These are phyloP conservation scores for Pseudois nayaur DNA, from an alignment of 2,113 vertebrate genomes.

Conservation along the genomic window DNA sequence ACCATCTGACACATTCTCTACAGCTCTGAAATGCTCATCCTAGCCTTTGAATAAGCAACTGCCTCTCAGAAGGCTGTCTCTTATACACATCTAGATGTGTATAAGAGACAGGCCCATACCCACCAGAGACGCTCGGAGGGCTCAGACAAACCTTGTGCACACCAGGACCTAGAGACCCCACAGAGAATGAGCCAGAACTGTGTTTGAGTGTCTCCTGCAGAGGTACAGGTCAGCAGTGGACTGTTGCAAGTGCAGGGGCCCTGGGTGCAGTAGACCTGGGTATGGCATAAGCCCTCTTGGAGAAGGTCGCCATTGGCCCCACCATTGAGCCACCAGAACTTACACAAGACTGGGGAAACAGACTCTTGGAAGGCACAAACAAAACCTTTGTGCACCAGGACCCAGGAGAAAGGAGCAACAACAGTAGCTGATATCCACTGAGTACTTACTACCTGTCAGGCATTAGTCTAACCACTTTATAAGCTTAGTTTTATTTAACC, in stretches of 20 bases:
- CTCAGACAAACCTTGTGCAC: neutral
- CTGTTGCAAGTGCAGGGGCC: neutral
- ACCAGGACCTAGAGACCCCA: neutral
- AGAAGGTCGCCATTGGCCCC: neutral
- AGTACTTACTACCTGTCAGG: neutral
- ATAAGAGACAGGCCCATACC: too few relatives aligned
- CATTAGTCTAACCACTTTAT: neutral
- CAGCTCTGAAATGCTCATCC: too few relatives aligned
- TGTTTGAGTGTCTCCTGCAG: neutral
- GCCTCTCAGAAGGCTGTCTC: too few relatives aligned
- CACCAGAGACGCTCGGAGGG: accelerated
- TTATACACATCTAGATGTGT: too few relatives aligned
- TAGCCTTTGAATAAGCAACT: too few relatives aligned
- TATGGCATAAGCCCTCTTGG: neutral
- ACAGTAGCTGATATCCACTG: neutral
- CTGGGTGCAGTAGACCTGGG: neutral
- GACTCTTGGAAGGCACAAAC: neutral
- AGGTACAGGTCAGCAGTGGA: neutral
- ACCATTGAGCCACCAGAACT: neutral
- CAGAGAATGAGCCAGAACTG: neutral
- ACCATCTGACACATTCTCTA: too few relatives aligned
- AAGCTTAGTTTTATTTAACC: neutral
- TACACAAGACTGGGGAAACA: neutral
- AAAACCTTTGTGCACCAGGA: neutral
- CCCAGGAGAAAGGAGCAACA: neutral